A percentile compares a stretch with the other conserved stretches of the same genome.
phyloP scores from a whole-genome alignment of 2,113 vertebrate genomes.

The Xiphorhynchus elegans region DNA sequence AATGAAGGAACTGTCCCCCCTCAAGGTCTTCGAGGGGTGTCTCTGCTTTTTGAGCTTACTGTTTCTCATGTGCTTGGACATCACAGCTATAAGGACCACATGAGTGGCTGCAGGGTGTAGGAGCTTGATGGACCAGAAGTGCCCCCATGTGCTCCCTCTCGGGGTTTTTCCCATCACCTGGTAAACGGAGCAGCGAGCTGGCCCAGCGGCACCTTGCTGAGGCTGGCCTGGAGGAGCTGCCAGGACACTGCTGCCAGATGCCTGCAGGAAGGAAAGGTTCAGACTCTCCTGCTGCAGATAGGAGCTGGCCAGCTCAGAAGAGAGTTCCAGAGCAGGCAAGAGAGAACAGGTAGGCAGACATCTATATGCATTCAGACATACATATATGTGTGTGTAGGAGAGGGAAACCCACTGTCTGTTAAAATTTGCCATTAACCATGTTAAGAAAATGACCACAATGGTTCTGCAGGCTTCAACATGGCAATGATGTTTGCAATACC shows the following conservation, averaged over 20 bases:
- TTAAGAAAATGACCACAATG: background rate
- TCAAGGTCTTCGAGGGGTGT: background rate
- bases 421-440: background rate
- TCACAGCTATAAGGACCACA: background rate
- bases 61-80: background rate
- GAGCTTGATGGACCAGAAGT: background rate
- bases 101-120: background rate
- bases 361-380: background rate
- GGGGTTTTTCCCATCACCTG: background rate
- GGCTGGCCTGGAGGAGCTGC: background rate
- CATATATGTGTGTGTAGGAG: background rate
- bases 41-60: background rate
- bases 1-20: background rate
- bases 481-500: background rate
- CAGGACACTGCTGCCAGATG: background rate
- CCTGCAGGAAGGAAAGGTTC: background rate
- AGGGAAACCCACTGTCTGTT: background rate
- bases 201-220: background rate
- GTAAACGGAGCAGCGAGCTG: background rate
- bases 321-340: background rate
- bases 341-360: background rate
- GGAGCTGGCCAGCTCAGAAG: background rate
- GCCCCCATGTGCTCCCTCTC: accelerated
- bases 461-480: background rate
- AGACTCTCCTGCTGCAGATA: background rate